These are phyloP conservation scores for Temnopleurus reevesii DNA, from an alignment of 53 echinoderm and acorn worm genomes.

Conservation along the genomic window DNA sequence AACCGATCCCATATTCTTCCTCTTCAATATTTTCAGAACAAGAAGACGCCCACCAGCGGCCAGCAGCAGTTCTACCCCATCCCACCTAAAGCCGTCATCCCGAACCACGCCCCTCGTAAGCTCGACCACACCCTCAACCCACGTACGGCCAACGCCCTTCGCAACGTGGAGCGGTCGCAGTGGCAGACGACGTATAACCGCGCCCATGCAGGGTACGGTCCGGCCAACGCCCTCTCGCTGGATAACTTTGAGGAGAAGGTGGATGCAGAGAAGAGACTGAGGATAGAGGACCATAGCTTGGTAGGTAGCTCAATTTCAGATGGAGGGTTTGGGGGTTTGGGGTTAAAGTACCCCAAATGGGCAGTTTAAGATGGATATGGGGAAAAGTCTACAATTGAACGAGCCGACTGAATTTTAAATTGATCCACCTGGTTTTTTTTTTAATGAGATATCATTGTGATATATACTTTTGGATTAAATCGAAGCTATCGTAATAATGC, in stretches of 20 bases:
- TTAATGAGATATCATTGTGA: no score
- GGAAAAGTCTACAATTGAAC: no score
- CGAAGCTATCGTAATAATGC: no score
- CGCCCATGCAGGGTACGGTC: slow-evolving; percentile 88
- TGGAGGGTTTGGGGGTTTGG: neutral
- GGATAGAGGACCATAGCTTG: slow-evolving; percentile 91
- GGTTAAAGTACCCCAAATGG: no score
- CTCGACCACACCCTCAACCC: slow-evolving; percentile 85
- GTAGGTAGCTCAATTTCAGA: slow-evolving; percentile 64
- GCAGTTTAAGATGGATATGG: no score
- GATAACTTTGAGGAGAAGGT: slow-evolving; percentile 91
- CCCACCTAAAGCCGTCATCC: slow-evolving; percentile 93
- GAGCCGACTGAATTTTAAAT: no score
- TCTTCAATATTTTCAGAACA: slow-evolving; percentile 65
- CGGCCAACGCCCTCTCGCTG: slow-evolving; percentile 77
- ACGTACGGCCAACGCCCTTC: slow-evolving; percentile 87
- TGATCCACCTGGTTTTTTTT: no score
- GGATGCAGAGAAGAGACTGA: slow-evolving; percentile 71
- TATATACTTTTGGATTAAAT: no score
- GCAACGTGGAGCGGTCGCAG: slow-evolving; percentile 94
- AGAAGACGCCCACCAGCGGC: slow-evolving; percentile 82
- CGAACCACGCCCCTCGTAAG: slow-evolving; percentile 87
- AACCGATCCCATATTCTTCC: neutral
- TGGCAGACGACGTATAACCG: slow-evolving; percentile 92
- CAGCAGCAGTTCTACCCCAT: slow-evolving; percentile 95